Evolutionary conservation across 2,888 invertebrate genomes (phyloP), one percentile per base, ranked within the genome.

Genomic region (Eristalis tenax): DNA sequence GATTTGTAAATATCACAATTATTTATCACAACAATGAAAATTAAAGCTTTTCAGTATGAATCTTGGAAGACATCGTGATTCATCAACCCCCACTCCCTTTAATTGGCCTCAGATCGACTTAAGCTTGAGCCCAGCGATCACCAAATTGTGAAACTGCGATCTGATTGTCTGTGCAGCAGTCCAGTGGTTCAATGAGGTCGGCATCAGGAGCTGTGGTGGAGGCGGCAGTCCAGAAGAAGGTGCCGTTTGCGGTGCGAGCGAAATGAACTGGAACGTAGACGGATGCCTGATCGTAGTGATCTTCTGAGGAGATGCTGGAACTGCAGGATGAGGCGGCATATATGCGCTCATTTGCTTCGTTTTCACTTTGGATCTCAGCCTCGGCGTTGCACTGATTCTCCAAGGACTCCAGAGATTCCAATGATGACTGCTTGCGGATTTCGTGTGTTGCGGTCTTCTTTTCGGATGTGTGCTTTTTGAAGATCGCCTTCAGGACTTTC

Each of bases 141-240:
- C 90, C 89, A 79, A 89, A 89, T 82, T 91, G 91, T 69, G 90
- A 84, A 65, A 90, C 90, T 75, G 92, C 92, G 69, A 91, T 89
- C 90, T 92, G 91, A 89, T 92, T 92, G 85, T 90, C 86, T 22
- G 93, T 93, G 89, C 89, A 89, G 90, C 93, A 93, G 89, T 89
- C 89, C 11, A 92, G 86, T 26, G 93, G 92, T 88, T 92, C 91
- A 64, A 91, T 83, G 35, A 93, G 90, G 88, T 93, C 93, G 80
- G 91, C 91, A 89, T 93, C 93, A 77, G 91, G 91, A 43, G 92
- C 91, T 77, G 91, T 89, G 68, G 91, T 90, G 69, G 90, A 93
- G 66, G 95, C 95, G 63, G 96, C 95, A 69, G 96, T 96, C 97
- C 97, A 97, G 94, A 96, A 96, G 94, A 97, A 97, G 87, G 96